phyloP scores from a whole-genome alignment of 1,140 invertebrate genomes.

The Chelonus insularis region DNA sequence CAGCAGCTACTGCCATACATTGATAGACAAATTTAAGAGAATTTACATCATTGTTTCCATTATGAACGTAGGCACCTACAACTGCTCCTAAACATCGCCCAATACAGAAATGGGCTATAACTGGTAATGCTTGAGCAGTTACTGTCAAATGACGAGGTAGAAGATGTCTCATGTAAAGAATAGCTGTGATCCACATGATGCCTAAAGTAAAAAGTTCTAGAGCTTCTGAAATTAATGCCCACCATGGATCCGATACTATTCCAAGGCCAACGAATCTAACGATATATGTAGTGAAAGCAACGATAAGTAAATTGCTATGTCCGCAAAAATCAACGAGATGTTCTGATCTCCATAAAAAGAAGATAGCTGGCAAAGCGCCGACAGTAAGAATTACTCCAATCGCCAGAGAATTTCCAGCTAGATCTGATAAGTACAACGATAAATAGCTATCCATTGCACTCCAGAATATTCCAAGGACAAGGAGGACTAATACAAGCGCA shows the following conservation, averaged over 20 bases:
- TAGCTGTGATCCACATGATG: constrained; percentile 80
- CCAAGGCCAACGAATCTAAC: constrained; percentile 67
- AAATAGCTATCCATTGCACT: constrained; percentile 77
- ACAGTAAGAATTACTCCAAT: constrained; percentile 70
- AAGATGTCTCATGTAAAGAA: constrained; percentile 79
- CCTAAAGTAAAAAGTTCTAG: constrained; percentile 82
- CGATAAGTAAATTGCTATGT: constrained; percentile 81
- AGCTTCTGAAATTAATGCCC: constrained; percentile 71
- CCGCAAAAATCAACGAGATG: constrained; percentile 82
- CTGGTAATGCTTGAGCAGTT: constrained; percentile 80
- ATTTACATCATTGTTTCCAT: constrained; percentile 43
- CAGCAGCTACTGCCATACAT: constrained; percentile 66
- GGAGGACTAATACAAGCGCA: constrained; percentile 69
- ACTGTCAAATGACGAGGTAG: constrained; percentile 78
- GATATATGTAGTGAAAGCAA: constrained; percentile 78
- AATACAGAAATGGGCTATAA: constrained; percentile 80
- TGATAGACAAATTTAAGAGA: constrained; percentile 60
- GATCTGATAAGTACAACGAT: constrained; percentile 67
- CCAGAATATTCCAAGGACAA: constrained; percentile 75
- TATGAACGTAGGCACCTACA: constrained; percentile 62
- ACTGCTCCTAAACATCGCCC: constrained; percentile 71
- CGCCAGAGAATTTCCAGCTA: constrained; percentile 64
- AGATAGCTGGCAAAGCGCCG: constrained; percentile 68
- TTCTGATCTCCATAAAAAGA: constrained; percentile 78
- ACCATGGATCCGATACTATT: constrained; percentile 66